Evolutionary conservation across 2,113 vertebrate species (phyloP).

Genomic region (Podocnemis expansa): DNA sequence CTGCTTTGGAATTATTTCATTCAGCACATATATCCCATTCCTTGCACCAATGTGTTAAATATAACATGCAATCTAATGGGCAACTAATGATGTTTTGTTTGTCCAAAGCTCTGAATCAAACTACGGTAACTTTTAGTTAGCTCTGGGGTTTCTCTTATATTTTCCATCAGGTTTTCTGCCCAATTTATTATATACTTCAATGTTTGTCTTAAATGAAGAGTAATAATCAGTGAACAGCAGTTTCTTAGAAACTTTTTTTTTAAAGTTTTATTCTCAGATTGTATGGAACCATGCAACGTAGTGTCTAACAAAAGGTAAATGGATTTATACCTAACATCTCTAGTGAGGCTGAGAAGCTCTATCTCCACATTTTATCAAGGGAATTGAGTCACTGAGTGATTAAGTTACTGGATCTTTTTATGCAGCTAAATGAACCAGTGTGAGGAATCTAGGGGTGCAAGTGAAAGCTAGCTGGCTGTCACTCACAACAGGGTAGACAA

Average conservation of each 20-base stretch:
- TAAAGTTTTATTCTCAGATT: neutral
- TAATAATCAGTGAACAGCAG: neutral
- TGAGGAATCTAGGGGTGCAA: too few species aligned
- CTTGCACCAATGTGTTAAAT: neutral
- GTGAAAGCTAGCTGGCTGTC: neutral
- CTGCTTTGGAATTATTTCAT: neutral
- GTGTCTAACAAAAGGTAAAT: neutral
- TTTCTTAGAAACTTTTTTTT: neutral
- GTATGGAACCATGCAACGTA: neutral
- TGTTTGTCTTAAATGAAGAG: neutral
- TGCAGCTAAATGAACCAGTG: neutral
- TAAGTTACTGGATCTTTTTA: fast-evolving
- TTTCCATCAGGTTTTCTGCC: neutral
- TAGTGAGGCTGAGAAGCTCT: neutral
- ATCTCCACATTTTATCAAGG: neutral
- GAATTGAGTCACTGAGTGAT: neutral
- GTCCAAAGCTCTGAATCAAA: neutral
- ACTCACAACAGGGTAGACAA: neutral
- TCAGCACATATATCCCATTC: neutral
- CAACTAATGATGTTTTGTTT: neutral
- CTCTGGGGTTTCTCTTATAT: neutral
- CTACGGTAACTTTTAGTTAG: neutral
- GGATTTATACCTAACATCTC: neutral
- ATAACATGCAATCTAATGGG: neutral
- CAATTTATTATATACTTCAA: neutral